Conservation (phyloP, 2,888 invertebrate genomes). For the Plemyria rubiginata region DNA sequence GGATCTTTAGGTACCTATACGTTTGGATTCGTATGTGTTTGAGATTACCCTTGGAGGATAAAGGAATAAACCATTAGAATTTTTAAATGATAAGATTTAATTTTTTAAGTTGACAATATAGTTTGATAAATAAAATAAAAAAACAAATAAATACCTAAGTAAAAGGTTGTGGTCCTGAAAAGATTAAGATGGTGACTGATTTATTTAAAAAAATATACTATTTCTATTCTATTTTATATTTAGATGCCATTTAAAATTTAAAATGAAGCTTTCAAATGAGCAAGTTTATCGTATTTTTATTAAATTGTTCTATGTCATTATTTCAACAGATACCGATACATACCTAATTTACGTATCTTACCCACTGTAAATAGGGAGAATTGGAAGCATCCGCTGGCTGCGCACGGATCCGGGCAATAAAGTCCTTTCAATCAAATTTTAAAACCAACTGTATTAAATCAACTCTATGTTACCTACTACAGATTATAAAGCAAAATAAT, state of each 20-base stretch:
- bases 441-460: neutral
- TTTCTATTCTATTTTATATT: too few species aligned
- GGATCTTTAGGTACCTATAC: constrained; percentile 37
- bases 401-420: neutral
- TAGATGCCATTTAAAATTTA: too few species aligned
- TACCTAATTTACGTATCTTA: neutral
- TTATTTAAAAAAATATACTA: too few species aligned
- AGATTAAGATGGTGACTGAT: too few species aligned
- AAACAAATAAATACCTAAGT: neutral
- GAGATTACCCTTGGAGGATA: constrained; percentile 22
- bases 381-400: neutral
- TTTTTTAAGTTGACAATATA: neutral
- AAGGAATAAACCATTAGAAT: neutral
- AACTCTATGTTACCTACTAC: neutral
- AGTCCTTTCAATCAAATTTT: neutral
- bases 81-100: neutral
- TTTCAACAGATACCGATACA: too few species aligned
- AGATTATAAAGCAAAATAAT: neutral
- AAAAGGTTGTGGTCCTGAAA: too few species aligned
- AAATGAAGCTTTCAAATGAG: too few species aligned
- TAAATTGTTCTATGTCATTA: too few species aligned
- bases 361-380: neutral
- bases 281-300: too few species aligned
- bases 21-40: constrained; percentile 32
- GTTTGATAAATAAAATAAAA: neutral